These are phyloP conservation scores for Trididemnum clinides DNA, from an alignment of 23 tunicate species.

Conservation along the genomic window DNA sequence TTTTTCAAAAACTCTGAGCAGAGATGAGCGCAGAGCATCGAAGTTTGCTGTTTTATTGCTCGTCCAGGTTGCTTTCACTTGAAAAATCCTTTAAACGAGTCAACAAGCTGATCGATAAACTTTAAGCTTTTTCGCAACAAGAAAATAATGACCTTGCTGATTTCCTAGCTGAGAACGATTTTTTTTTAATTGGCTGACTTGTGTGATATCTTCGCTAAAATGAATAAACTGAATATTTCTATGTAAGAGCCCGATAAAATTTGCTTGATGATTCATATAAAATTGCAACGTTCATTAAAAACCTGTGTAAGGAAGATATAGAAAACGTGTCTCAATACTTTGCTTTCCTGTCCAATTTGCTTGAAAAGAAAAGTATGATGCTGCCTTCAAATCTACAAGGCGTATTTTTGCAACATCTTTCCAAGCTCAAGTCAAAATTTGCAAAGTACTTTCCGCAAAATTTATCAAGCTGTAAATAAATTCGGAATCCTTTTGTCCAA, in stretches of 20 bases:
- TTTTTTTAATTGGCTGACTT: constrained; percentile 8
- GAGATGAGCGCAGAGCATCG: constrained; percentile 17
- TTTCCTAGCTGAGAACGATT: neutral
- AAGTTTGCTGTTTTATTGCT: constrained; percentile 20
- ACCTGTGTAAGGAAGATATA: constrained; percentile 1
- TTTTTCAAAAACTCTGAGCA: constrained; percentile 4
- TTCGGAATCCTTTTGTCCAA: no score
- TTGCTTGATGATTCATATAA: no score
- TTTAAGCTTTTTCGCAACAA: constrained; percentile 27
- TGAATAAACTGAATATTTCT: no score
- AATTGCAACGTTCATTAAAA: constrained; percentile 10
- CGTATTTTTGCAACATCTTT: no score
- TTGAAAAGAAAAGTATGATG: constrained; percentile 2
- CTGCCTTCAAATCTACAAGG: constrained; percentile 8
- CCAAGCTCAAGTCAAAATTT: no score
- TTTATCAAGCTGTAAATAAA: no score
- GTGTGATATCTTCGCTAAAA: no score
- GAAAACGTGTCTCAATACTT: no score
- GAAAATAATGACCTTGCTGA: constrained; percentile 9
- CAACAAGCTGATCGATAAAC: constrained; percentile 11
- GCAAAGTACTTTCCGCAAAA: no score
- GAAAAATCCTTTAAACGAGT: constrained; percentile 28
- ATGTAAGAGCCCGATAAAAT: neutral
- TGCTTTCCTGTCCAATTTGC: no score
- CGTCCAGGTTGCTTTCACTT: constrained; percentile 16